Evolutionary conservation across 2,888 invertebrate genomes (phyloP).

Genomic region (Sicus ferrugineus): DNA sequence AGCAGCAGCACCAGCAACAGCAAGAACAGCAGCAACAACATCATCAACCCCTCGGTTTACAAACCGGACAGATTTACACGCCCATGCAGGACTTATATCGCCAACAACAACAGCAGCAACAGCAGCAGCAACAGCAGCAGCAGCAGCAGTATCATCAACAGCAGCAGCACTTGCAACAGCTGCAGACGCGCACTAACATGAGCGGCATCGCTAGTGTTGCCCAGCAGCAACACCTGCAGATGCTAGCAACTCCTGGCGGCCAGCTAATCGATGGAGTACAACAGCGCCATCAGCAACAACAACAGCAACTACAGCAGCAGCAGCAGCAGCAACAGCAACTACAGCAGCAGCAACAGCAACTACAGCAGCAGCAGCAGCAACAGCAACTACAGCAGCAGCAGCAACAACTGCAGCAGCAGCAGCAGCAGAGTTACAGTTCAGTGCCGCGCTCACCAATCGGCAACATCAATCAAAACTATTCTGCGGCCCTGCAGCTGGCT

Average conservation of each 20-base stretch:
- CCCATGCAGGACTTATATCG: slow-evolving; percentile 58
- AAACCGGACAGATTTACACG: slow-evolving; percentile 54
- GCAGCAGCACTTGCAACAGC: slow-evolving; percentile 45
- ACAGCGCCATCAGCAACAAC: too few relatives aligned
- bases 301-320: slow-evolving; percentile 52
- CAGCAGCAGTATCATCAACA: slow-evolving; percentile 46
- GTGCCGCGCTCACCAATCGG: slow-evolving; percentile 38
- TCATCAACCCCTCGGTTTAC: slow-evolving; percentile 43
- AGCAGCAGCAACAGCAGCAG: slow-evolving; percentile 48
- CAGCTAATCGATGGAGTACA: slow-evolving; percentile 42
- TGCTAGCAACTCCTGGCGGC: slow-evolving; percentile 46
- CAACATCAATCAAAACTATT: slow-evolving; percentile 40
- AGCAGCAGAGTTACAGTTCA: slow-evolving; percentile 53
- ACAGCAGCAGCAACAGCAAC: slow-evolving; percentile 52
- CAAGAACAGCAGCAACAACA: slow-evolving; percentile 40
- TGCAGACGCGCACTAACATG: slow-evolving; percentile 56
- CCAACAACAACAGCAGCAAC: slow-evolving; percentile 57
- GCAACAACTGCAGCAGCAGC: slow-evolving; percentile 51
- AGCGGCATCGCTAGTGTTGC: slow-evolving; percentile 60
- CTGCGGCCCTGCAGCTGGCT: slow-evolving; percentile 31
- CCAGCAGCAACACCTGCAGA: slow-evolving; percentile 58
- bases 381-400: slow-evolving; percentile 56
- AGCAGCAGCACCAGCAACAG: slow-evolving; percentile 38
- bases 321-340: slow-evolving; percentile 52
- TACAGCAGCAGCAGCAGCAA: slow-evolving; percentile 49